These are phyloP conservation scores for Nebria brevicollis DNA, from an alignment of 2,888 invertebrate species.

Conservation along the genomic window DNA sequence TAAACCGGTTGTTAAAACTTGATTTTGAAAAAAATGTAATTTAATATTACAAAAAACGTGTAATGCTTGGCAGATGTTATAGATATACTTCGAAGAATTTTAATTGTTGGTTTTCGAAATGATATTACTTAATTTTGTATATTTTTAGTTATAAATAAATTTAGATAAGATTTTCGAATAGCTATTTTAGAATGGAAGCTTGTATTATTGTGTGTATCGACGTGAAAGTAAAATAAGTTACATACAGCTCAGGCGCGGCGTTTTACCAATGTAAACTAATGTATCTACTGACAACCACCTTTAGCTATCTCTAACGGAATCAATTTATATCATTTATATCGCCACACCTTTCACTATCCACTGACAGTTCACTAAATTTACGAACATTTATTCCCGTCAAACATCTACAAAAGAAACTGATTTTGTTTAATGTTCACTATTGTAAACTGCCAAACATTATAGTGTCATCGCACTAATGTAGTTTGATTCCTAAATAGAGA, in stretches of 20 bases:
- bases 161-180: background rate
- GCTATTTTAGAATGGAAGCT: background rate
- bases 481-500: conserved; percentile 11
- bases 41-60: background rate
- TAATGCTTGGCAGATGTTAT: background rate
- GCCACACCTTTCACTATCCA: conserved; percentile 10
- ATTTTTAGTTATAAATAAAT: no score
- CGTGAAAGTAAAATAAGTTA: conserved; percentile 10
- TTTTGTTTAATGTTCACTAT: conserved; percentile 25
- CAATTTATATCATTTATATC: conserved; percentile 30
- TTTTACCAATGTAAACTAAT: conserved; percentile 16
- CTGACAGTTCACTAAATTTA: conserved; percentile 22
- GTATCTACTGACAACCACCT: conserved; percentile 9
- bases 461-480: conserved; percentile 2
- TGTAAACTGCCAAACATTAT: conserved; percentile 11
- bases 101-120: background rate
- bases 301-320: conserved; percentile 12
- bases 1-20: background rate
- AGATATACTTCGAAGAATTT: background rate
- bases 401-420: conserved; percentile 13
- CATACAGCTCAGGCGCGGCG: conserved; percentile 8
- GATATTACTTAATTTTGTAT: no score
- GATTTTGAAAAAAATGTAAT: background rate
- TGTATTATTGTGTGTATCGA: background rate
- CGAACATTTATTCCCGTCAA: conserved; percentile 20